phyloP scores from a whole-genome alignment of 2,888 invertebrate genomes.

The Dasysyrphus tricinctus region DNA sequence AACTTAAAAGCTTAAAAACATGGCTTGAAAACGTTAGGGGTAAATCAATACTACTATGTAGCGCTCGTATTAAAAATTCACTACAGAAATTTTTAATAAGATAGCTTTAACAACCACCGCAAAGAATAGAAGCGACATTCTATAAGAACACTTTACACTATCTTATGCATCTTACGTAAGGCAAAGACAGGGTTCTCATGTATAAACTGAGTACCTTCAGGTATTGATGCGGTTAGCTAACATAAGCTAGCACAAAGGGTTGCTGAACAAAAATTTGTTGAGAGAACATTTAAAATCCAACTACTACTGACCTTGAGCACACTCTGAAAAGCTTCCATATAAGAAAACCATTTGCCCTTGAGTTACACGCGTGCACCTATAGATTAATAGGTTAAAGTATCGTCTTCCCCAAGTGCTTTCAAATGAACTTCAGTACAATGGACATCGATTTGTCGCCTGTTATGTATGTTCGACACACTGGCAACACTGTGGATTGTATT shows the following conservation, averaged over 20 bases:
- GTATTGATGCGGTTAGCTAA: slow-evolving; percentile 25
- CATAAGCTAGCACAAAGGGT: slow-evolving; percentile 13
- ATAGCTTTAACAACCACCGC: background rate
- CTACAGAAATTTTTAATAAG: slow-evolving; percentile 6
- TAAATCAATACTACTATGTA: slow-evolving; percentile 24
- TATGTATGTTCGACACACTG: slow-evolving; percentile 26
- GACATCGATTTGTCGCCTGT: slow-evolving; percentile 55
- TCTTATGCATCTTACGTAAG: slow-evolving; percentile 36
- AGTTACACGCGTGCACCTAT: slow-evolving; percentile 61
- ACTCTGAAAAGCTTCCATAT: slow-evolving; percentile 51
- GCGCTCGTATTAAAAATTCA: background rate
- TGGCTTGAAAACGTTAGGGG: background rate
- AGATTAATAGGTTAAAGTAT: slow-evolving; percentile 70
- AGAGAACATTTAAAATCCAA: slow-evolving; percentile 53
- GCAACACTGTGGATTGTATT: slow-evolving; percentile 56
- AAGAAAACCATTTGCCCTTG: slow-evolving; percentile 62
- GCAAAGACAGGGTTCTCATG: background rate
- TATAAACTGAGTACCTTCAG: background rate
- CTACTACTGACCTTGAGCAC: slow-evolving; percentile 66
- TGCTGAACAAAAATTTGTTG: slow-evolving; percentile 11
- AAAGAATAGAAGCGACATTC: slow-evolving; percentile 7
- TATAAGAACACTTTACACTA: background rate
- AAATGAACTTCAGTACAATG: slow-evolving; percentile 53
- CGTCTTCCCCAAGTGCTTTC: slow-evolving; percentile 51
- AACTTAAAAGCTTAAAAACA: slow-evolving; percentile 12